Evolutionary conservation across 2,888 invertebrate species (phyloP).

Genomic region (Palloptera scutellata): DNA sequence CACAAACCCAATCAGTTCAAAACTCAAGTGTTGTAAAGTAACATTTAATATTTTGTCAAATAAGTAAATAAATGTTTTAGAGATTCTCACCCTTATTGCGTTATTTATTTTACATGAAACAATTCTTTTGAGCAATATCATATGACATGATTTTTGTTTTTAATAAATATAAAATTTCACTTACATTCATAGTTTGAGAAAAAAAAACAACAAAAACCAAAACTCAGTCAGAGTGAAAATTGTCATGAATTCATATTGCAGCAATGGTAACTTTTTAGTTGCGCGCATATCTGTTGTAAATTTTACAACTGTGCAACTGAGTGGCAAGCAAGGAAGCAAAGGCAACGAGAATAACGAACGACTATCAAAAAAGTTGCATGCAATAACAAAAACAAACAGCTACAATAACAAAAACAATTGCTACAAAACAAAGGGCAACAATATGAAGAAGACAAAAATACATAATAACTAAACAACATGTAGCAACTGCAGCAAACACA

Average conservation of each 20-base stretch:
- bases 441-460: not conserved
- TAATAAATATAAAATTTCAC: too few relatives aligned
- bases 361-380: not conserved
- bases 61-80: too few relatives aligned
- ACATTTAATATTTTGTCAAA: too few relatives aligned
- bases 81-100: too few relatives aligned
- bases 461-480: not conserved
- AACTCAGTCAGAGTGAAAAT: too few relatives aligned
- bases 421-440: not conserved
- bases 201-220: too few relatives aligned
- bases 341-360: not conserved
- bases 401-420: not conserved
- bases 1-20: too few relatives aligned
- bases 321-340: not conserved
- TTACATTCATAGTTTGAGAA: too few relatives aligned
- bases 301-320: not conserved
- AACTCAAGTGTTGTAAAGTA: too few relatives aligned
- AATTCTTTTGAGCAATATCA: too few relatives aligned
- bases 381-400: not conserved
- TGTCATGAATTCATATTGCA: not conserved
- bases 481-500: not conserved
- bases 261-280: not conserved
- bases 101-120: too few relatives aligned
- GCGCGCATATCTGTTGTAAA: not conserved
- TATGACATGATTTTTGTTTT: too few relatives aligned